A percentile compares a stretch with the other conserved stretches of the same genome.
These are phyloP conservation scores for Cryptops parisi DNA, from an alignment of 2,888 invertebrate species.

Conservation along the genomic window DNA sequence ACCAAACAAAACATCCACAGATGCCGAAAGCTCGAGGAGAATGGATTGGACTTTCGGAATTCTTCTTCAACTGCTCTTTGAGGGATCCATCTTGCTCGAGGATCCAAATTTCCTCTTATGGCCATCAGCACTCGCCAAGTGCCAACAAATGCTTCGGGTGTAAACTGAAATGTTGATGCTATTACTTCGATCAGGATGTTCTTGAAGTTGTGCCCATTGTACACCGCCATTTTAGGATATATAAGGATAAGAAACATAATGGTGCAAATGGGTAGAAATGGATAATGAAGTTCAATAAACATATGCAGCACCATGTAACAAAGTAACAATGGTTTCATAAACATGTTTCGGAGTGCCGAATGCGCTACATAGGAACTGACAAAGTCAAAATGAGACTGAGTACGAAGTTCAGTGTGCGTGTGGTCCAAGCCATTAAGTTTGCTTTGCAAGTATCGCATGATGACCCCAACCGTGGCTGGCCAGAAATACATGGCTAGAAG, in stretches of 20 bases:
- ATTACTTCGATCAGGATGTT: slow-evolving; percentile 16
- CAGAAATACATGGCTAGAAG: slow-evolving; percentile 18
- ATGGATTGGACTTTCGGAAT: slow-evolving; percentile 16
- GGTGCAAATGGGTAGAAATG: slow-evolving; percentile 14
- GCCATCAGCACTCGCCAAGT: slow-evolving; percentile 15
- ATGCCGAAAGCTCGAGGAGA: slow-evolving; percentile 15
- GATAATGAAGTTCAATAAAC: slow-evolving; percentile 17
- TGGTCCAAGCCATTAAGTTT: slow-evolving; percentile 13
- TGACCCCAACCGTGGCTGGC: slow-evolving; percentile 15
- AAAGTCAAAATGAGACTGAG: slow-evolving; percentile 17
- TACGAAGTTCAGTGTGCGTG: slow-evolving; percentile 10
- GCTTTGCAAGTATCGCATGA: slow-evolving; percentile 15
- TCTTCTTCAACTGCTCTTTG: slow-evolving; percentile 19
- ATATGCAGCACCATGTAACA: slow-evolving; percentile 15
- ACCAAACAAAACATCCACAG: slow-evolving; percentile 16
- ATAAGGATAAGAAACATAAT: slow-evolving; percentile 18
- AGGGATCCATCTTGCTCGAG: slow-evolving; percentile 15
- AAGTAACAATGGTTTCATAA: slow-evolving; percentile 18
- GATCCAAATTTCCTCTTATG: slow-evolving; percentile 12
- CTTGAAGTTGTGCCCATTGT: slow-evolving; percentile 17
- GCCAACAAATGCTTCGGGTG: slow-evolving; percentile 18
- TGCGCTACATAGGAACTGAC: slow-evolving; percentile 18
- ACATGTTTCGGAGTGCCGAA: slow-evolving; percentile 18
- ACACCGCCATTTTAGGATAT: slow-evolving; percentile 18
- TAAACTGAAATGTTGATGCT: slow-evolving; percentile 17